These are phyloP conservation scores for Hyperoplus immaculatus DNA, from an alignment of 2,797 vertebrate species.

Conservation along the genomic window DNA sequence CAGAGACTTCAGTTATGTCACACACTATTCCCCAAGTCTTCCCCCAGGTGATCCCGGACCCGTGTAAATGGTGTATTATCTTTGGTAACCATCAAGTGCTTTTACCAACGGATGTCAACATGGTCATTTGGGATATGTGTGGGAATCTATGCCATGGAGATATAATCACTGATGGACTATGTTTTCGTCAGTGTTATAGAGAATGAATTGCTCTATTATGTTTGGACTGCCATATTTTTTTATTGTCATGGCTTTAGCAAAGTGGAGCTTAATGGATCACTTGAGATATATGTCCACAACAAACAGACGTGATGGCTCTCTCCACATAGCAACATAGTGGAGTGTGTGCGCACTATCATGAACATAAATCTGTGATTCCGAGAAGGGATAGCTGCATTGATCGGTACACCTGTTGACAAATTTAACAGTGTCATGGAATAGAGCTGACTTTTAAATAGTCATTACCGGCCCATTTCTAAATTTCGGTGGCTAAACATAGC, in stretches of 20 bases:
- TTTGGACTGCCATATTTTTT: slow-evolving; percentile 55
- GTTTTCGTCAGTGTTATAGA: slow-evolving; percentile 64
- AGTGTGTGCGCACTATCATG: slow-evolving; percentile 49
- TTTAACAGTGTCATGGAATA: slow-evolving; percentile 22
- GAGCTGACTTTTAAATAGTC: slow-evolving; percentile 16
- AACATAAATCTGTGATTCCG: slow-evolving; percentile 64
- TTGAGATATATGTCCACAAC: slow-evolving; percentile 45
- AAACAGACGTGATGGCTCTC: slow-evolving; percentile 57
- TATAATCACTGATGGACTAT: slow-evolving; percentile 41
- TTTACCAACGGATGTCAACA: slow-evolving; percentile 60
- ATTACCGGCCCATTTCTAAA: slow-evolving; percentile 6
- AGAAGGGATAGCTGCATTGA: slow-evolving; percentile 48
- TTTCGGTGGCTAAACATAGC: neutral
- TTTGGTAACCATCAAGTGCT: slow-evolving; percentile 45
- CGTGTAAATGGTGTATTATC: slow-evolving; percentile 41
- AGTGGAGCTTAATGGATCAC: slow-evolving; percentile 69
- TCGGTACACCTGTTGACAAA: slow-evolving; percentile 25
- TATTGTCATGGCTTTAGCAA: slow-evolving; percentile 67
- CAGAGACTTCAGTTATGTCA: slow-evolving; percentile 35
- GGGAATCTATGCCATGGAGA: slow-evolving; percentile 62
- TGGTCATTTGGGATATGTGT: slow-evolving; percentile 57
- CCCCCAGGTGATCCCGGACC: neutral
- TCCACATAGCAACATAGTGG: slow-evolving; percentile 72
- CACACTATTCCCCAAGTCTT: neutral
- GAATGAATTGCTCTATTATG: slow-evolving; percentile 56